Percentiles rank a stretch among this genome's conserved stretches.
Evolutionary conservation across 37 sponge, comb jelly and placozoan species (phyloP).

Genomic region (Spongilla lacustris): DNA sequence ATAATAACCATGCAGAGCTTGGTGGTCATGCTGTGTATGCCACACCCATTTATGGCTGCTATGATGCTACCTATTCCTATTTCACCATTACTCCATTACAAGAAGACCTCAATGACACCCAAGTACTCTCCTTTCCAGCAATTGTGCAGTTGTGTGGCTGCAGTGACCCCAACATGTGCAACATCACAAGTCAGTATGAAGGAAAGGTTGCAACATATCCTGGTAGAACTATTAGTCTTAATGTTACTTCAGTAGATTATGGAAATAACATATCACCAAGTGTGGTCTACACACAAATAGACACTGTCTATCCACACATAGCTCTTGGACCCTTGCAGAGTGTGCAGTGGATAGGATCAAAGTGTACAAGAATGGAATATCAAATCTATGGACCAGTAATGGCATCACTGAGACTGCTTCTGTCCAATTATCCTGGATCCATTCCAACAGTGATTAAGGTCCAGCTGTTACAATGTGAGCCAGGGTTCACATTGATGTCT

Average conservation of each 20-base stretch:
- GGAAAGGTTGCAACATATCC: not conserved
- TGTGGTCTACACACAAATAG: not conserved
- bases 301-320: not conserved
- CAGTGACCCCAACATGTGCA: no score
- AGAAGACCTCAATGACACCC: not conserved
- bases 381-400: slow-evolving; percentile 32
- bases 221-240: not conserved
- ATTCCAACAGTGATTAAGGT: not conserved
- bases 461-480: not conserved
- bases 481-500: not conserved
- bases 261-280: not conserved
- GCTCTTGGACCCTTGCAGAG: not conserved
- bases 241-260: not conserved
- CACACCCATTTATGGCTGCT: slow-evolving; percentile 29
- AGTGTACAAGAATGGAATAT: slow-evolving; percentile 9
- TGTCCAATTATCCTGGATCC: not conserved
- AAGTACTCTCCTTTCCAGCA: not conserved
- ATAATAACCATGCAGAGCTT: slow-evolving; percentile 11
- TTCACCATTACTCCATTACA: not conserved
- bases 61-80: not conserved
- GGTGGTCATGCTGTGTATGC: slow-evolving; percentile 42
- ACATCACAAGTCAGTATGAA: not conserved
- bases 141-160: no score
- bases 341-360: not conserved
- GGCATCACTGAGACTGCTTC: not conserved